A percentile compares a stretch with the other conserved stretches of the same genome.
phyloP scores from a whole-genome alignment of 64 coral and sea anemone genomes.

The Actinia tenebrosa region DNA sequence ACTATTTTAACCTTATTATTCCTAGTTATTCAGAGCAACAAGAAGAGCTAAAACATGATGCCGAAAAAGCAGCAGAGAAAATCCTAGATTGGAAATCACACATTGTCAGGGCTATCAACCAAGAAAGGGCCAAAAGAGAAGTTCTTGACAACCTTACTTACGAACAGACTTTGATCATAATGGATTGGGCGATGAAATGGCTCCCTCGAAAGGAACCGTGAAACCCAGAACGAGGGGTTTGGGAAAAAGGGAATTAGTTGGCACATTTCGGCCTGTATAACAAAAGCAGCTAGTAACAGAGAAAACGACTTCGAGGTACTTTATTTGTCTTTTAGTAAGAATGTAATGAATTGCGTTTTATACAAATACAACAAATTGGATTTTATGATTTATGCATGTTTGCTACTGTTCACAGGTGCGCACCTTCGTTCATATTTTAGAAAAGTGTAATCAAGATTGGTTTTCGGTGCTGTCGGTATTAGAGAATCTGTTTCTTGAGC shows the following conservation, averaged over 20 bases:
- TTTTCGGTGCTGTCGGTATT: too few species aligned
- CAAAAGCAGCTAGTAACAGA: neutral
- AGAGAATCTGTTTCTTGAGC: too few species aligned
- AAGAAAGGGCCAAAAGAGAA: neutral
- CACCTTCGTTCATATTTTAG: too few species aligned
- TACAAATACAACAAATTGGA: too few species aligned
- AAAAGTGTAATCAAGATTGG: too few species aligned
- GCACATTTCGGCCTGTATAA: neutral
- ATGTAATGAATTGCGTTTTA: too few species aligned
- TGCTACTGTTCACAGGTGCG: too few species aligned
- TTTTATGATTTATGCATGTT: too few species aligned
- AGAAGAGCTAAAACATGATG: neutral
- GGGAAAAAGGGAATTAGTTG: constrained; percentile 19
- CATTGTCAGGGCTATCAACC: neutral
- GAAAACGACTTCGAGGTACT: neutral
- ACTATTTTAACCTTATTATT: neutral
- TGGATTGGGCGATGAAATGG: constrained; percentile 6
- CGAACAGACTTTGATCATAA: neutral
- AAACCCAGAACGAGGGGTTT: constrained; percentile 16
- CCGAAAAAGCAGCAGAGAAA: neutral
- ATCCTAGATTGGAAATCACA: neutral
- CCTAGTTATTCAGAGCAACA: neutral
- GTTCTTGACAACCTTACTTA: neutral
- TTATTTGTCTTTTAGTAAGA: too few species aligned
- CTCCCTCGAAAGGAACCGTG: neutral